Conservation (phyloP, 2,797 vertebrate genomes). For the Sebastes glaucus region DNA sequence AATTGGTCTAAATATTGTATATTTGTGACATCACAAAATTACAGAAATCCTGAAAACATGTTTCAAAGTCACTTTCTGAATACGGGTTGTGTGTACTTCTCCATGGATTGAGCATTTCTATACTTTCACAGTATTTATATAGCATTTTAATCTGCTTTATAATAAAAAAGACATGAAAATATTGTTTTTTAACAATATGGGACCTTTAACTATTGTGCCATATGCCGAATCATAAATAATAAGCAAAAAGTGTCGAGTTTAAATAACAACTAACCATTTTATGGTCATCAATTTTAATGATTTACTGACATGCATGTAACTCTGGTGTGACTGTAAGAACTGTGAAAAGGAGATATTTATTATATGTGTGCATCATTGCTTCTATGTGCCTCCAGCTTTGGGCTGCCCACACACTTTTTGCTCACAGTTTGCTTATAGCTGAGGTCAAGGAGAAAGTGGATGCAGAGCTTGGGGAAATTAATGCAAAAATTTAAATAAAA, state of each 20-base stretch:
- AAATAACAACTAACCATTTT: neutral
- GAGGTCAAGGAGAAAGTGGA: conserved; percentile 11
- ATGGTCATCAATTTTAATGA: neutral
- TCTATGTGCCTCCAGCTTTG: neutral
- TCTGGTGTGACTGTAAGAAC: neutral
- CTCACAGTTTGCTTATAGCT: neutral
- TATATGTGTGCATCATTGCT: neutral
- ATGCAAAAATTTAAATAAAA: conserved; percentile 44
- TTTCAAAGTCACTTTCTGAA: too few species aligned
- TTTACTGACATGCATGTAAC: neutral
- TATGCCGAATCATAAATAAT: neutral
- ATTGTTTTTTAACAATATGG: neutral
- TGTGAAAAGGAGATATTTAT: neutral
- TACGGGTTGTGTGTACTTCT: too few species aligned
- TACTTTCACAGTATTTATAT: too few species aligned
- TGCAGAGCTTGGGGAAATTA: conserved; percentile 46
- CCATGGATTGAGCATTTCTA: too few species aligned
- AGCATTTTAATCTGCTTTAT: too few species aligned
- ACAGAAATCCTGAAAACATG: too few species aligned
- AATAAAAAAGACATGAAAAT: too few species aligned
- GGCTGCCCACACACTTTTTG: too few species aligned
- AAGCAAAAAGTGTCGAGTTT: neutral
- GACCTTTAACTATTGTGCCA: neutral
- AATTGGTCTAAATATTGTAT: too few species aligned
- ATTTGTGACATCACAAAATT: too few species aligned